Base-by-base conservation (phyloP, 2,888 invertebrate genomes). In the Meloe dianella region DNA sequence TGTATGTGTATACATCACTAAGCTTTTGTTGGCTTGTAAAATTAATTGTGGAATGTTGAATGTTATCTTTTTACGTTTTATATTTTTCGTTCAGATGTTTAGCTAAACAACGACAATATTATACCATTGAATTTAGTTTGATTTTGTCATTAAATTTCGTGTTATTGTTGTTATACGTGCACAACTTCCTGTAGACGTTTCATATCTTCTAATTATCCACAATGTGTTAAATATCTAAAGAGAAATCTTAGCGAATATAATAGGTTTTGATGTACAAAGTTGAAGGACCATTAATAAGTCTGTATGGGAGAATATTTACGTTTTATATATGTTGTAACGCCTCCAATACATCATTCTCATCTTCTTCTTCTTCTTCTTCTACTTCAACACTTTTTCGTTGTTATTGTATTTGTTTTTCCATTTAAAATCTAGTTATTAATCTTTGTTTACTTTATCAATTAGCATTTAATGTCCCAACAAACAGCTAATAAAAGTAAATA, bases 171-270 rank as follows among this genome's bases (percentile, higher is more conserved):
- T 27, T 24, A 14, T 51, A 24, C 1, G 2, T 27, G 7, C 1
- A 41, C 41, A 17, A 41, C 24, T 54, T 54, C 54, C 54, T 54
- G 54, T 54, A 54, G 54, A 22, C 22, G 4, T 54, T 54, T 54
- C 54, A 27, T 54, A 12, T 24, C 51, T 24, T 27, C 24, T 54
- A 68, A 68, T 68, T 68, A 68, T 65, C 62, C 56, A 30, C 57
- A 35, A 59, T 54, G 57, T 68, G 68, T 68, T 68, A 68, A 68
- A 65, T 57, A 4, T 22, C 56, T 41, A 30, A 57, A 64, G 67
- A 64, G 68, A 68, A 65, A 68, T 62, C 65, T 68, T 32, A n/a
- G 68, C 68, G 65, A 68, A 68, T 68, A 68, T 65, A 63, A 24
- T 24, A 22, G 54, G 24, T 54, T 47, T 54, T 27, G 54, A 54